Base-by-base conservation (phyloP, 1,140 invertebrate species). In the Drosophila elegans region DNA sequence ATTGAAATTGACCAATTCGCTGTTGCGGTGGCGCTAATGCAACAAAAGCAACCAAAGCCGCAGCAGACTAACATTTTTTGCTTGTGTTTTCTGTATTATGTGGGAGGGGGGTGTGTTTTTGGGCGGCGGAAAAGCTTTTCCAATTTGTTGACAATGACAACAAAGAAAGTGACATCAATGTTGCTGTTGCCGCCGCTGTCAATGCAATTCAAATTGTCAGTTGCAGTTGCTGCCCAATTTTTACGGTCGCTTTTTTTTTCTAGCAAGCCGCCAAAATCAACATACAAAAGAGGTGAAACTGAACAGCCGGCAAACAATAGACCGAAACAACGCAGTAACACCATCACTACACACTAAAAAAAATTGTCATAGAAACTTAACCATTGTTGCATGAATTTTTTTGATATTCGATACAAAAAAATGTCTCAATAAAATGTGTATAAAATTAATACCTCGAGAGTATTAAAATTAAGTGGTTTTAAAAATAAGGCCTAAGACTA, bases 1-100 rank as follows among this genome's bases (percentile, higher is more conserved):
- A 74, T 74, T 72, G 71, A 74, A 74, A 54, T 72, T 73, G 71
- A 74, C 71, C 71, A 61, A 72, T 74, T 71, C 54, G 54, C 32
- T 71, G 54, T 25, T 71, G 66, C 16, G 68, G 62, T 46, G 34
- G 38, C 42, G 51, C 63, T 67, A 67, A 67, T 60, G 55, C 63
- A 67, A 42, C 32, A 38, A 51, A 39, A 45, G 55, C 55, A 34
- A 44, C 55, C 25, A 29, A 25, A 41, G 45, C 13, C 25, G 29
- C 53, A 32, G 42, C 36, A 49, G 29, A 44, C 25, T 34, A 64
- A 32, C 39, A n/a, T 62, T 13, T 46, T 21, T 49, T 29, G 16
- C 16, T 21, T 21, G 16, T 42, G 32, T 51, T 44, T 32, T 29
- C 5, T 9, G 9, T 34, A 10, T 3, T 11, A 12, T 48, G 16